phyloP scores from a whole-genome alignment of 2,797 vertebrate genomes.

The Rallus crepitans region DNA sequence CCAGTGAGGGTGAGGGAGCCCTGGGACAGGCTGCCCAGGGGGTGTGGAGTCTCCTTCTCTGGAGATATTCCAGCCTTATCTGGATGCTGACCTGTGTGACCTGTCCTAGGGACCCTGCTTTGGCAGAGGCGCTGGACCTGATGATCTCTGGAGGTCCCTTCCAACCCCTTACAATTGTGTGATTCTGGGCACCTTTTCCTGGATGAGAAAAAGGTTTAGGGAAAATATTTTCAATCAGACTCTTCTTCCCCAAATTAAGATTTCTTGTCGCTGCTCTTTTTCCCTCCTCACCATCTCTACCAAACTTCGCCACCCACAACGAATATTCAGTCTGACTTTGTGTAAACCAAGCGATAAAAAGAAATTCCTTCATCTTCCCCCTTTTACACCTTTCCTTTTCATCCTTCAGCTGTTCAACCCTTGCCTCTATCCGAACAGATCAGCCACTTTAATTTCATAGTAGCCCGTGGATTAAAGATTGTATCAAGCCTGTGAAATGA shows the following conservation, averaged over 20 bases:
- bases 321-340: not conserved
- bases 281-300: not conserved
- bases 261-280: rapidly evolving
- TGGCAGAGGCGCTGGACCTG: no score
- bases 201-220: not conserved
- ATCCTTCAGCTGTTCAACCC: not conserved
- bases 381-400: constrained; percentile 10
- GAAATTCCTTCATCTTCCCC: constrained; percentile 8
- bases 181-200: not conserved
- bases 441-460: constrained; percentile 55
- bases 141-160: no score
- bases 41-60: no score
- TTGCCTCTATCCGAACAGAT: not conserved
- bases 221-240: not conserved
- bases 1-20: no score
- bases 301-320: not conserved
- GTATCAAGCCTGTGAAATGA: constrained; percentile 26
- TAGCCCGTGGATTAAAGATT: constrained; percentile 17
- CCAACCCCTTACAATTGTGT: no score
- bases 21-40: no score
- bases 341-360: not conserved
- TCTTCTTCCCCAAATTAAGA: not conserved
- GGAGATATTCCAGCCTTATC: no score
- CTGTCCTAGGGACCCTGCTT: no score
- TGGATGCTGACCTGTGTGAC: no score